phyloP scores from a whole-genome alignment of 2,888 invertebrate species.

The Hetaerina titia region DNA sequence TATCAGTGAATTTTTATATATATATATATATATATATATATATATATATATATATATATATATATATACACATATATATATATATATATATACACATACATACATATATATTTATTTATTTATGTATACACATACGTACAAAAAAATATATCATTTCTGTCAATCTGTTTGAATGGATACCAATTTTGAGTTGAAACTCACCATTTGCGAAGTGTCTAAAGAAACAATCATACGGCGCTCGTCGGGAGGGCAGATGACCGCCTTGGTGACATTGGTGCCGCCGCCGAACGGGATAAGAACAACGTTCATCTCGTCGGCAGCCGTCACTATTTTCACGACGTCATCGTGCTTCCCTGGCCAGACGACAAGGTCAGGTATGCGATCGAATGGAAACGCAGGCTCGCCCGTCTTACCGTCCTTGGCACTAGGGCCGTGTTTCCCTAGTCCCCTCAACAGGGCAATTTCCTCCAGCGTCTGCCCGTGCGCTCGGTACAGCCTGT shows the following conservation, averaged over 20 bases:
- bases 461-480: slow-evolving; percentile 81
- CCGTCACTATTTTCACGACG: slow-evolving; percentile 77
- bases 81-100: too few relatives aligned
- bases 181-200: slow-evolving; percentile 70
- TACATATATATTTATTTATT: too few relatives aligned
- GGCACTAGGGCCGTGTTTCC: background rate
- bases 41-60: too few relatives aligned
- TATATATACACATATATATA: too few relatives aligned
- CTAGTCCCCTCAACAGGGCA: slow-evolving; percentile 76
- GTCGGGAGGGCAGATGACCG: slow-evolving; percentile 77
- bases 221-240: slow-evolving; percentile 80
- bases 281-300: slow-evolving; percentile 81
- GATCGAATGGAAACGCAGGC: slow-evolving; percentile 76
- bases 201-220: slow-evolving; percentile 81
- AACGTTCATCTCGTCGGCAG: slow-evolving; percentile 78
- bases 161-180: too few relatives aligned
- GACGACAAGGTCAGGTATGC: slow-evolving; percentile 80
- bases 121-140: too few relatives aligned
- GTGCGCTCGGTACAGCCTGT: slow-evolving; percentile 79
- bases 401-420: slow-evolving; percentile 70
- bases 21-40: too few relatives aligned
- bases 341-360: slow-evolving; percentile 80
- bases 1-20: too few relatives aligned
- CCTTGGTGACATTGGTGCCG: slow-evolving; percentile 80
- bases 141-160: too few relatives aligned